phyloP scores from a whole-genome alignment of 2,797 vertebrate genomes.

The Gymnothorax javanicus region DNA sequence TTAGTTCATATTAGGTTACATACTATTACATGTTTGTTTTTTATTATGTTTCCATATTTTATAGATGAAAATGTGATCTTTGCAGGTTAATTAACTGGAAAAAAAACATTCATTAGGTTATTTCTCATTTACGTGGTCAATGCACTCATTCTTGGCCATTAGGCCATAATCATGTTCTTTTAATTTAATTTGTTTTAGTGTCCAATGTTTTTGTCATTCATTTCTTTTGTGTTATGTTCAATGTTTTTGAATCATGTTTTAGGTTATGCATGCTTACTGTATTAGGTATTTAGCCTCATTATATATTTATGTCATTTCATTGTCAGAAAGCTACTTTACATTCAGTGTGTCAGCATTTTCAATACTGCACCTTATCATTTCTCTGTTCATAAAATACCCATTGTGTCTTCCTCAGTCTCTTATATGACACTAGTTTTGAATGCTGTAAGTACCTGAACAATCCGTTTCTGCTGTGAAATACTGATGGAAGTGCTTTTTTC shows the following conservation, averaged over 20 bases:
- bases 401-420: slow-evolving; percentile 33
- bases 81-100: slow-evolving; percentile 1
- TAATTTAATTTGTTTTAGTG: slow-evolving; percentile 20
- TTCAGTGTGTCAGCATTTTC: slow-evolving; percentile 44
- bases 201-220: slow-evolving; percentile 33
- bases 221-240: slow-evolving; percentile 39
- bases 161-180: slow-evolving; percentile 26
- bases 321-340: slow-evolving; percentile 38
- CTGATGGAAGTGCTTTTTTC: slow-evolving; percentile 59
- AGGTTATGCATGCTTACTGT: slow-evolving; percentile 31
- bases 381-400: slow-evolving; percentile 41
- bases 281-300: slow-evolving; percentile 44
- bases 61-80: not conserved
- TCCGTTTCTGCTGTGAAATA: slow-evolving; percentile 52
- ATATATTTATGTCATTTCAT: slow-evolving; percentile 38
- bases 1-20: slow-evolving; percentile 5
- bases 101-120: not conserved
- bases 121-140: slow-evolving; percentile 11
- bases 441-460: slow-evolving; percentile 29
- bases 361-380: slow-evolving; percentile 35
- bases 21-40: not conserved
- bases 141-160: slow-evolving; percentile 25
- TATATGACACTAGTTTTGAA: slow-evolving; percentile 10
- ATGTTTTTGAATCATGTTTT: slow-evolving; percentile 27
- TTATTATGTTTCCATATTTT: slow-evolving; percentile 12